Conservation (phyloP, 1,140 invertebrate genomes). For the Drosophila leontia region DNA sequence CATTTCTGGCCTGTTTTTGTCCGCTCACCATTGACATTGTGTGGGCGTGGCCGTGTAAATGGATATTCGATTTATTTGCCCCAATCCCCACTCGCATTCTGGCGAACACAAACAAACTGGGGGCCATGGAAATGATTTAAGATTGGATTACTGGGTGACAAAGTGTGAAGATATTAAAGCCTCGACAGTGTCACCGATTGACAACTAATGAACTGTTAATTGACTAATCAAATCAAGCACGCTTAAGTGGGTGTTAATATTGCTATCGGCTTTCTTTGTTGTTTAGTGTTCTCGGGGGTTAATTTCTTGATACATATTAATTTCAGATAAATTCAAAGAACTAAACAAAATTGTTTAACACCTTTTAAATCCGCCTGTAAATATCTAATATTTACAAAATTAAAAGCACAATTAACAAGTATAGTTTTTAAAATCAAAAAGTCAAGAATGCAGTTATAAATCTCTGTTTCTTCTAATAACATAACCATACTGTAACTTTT, state of each 20-base stretch:
- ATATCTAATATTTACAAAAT: too few species aligned
- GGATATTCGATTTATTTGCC: constrained; percentile 61
- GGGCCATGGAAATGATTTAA: constrained; percentile 51
- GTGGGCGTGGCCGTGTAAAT: constrained; percentile 61
- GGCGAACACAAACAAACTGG: constrained; percentile 26
- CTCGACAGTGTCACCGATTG: constrained; percentile 31
- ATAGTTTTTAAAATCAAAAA: too few species aligned
- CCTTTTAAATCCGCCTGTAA: too few species aligned
- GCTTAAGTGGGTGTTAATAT: constrained; percentile 20
- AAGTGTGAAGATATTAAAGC: constrained; percentile 60
- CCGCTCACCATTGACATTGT: constrained; percentile 56
- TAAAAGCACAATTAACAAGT: too few species aligned
- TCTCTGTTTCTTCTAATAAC: background rate
- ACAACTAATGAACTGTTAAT: constrained; percentile 59
- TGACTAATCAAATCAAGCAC: constrained; percentile 53
- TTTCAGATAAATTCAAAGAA: background rate
- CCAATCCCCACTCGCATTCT: constrained; percentile 10
- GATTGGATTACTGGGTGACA: constrained; percentile 57
- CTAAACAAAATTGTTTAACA: background rate
- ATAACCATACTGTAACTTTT: background rate
- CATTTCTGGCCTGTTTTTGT: constrained; percentile 33
- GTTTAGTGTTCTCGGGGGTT: background rate
- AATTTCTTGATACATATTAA: background rate
- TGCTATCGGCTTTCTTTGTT: constrained; percentile 4
- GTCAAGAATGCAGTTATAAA: too few species aligned